A percentile compares a stretch with the other conserved stretches of the same genome.
phyloP scores from a whole-genome alignment of 2,888 invertebrate genomes.

The Hydrotaea cyrtoneurina region DNA sequence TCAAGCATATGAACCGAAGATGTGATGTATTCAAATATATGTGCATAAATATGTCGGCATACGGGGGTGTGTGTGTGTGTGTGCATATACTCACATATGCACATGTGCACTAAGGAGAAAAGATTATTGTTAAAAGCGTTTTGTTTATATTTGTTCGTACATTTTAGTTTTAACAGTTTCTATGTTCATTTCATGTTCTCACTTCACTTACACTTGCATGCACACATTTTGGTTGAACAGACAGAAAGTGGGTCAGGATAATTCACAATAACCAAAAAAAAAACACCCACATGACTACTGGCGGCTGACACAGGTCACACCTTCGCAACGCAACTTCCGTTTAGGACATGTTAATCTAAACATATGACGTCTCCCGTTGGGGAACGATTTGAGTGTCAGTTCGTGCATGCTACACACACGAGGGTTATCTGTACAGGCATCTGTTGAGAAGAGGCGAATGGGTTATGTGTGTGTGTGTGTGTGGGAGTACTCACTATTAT shows the following conservation, averaged over 20 bases:
- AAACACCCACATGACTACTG: slow-evolving; percentile 39
- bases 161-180: neutral
- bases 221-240: slow-evolving; percentile 37
- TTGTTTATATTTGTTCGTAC: neutral
- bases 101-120: neutral
- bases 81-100: neutral
- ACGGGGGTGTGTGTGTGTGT: too few species aligned
- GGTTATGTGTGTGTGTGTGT: neutral
- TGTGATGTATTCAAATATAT: neutral
- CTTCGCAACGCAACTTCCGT: neutral
- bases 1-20: too few species aligned
- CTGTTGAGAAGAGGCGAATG: neutral
- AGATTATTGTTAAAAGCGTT: slow-evolving; percentile 11
- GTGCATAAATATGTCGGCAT: neutral
- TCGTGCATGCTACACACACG: neutral
- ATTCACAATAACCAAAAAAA: slow-evolving; percentile 54
- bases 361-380: neutral
- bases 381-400: neutral
- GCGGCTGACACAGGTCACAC: neutral
- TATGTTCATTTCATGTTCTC: slow-evolving; percentile 21
- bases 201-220: slow-evolving; percentile 5
- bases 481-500: neutral
- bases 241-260: slow-evolving; percentile 59
- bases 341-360: neutral
- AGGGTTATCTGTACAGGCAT: slow-evolving; percentile 8